Percentiles rank a stretch among this genome's conserved stretches.
phyloP scores from a whole-genome alignment of 2,797 vertebrate genomes.

The Phalloptychus januarius region DNA sequence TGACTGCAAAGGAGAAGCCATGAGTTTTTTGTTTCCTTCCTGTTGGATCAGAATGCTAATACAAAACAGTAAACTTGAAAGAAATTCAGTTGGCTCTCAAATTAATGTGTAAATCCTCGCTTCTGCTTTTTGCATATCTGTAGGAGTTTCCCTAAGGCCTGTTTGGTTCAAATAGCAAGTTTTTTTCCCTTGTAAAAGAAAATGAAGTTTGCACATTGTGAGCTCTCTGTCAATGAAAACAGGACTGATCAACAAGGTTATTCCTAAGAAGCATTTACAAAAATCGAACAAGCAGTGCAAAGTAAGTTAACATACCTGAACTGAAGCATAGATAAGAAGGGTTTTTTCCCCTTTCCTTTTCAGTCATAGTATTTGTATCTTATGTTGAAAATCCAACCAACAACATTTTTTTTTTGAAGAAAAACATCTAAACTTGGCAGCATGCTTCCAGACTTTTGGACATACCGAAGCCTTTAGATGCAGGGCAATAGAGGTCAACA shows the following conservation, averaged over 20 bases:
- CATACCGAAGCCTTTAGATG: constrained; percentile 4
- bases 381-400: neutral
- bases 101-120: constrained; percentile 41
- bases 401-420: neutral
- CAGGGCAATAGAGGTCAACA: constrained; percentile 20
- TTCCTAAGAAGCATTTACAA: constrained; percentile 10
- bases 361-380: neutral
- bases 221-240: constrained; percentile 24
- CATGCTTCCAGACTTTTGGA: constrained; percentile 13
- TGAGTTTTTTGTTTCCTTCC: constrained; percentile 2
- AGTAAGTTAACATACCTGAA: neutral
- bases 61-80: constrained; percentile 30
- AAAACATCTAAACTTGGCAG: neutral
- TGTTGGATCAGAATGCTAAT: constrained; percentile 46
- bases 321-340: too few relatives aligned
- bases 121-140: constrained; percentile 19
- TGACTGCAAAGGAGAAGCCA: constrained; percentile 32
- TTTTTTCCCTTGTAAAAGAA: constrained; percentile 19
- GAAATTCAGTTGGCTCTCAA: constrained; percentile 35
- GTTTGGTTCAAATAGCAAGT: constrained; percentile 19
- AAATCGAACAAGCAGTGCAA: neutral
- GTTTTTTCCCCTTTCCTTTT: neutral
- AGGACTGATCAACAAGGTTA: constrained; percentile 10
- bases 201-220: constrained; percentile 5
- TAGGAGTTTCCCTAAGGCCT: constrained; percentile 5